Evolutionary conservation across 2,888 invertebrate species (phyloP), one percentile per base, ranked within the genome.

Genomic region (Eucera pruinosa): DNA sequence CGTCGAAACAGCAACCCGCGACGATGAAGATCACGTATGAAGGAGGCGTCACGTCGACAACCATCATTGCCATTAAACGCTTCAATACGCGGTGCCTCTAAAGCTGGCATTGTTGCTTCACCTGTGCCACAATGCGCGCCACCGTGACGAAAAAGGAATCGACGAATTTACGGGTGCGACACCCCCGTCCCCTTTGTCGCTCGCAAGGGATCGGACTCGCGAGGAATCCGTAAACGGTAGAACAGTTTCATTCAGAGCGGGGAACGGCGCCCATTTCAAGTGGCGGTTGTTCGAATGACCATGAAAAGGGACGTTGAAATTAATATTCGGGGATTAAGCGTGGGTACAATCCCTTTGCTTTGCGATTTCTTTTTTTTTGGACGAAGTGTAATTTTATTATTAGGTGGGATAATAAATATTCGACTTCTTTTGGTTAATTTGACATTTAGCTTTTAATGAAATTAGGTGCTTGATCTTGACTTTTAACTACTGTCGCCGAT

Each of bases 1-100:
- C 78, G 83, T 83, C 83, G 81, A 83, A 84, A 84, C 83, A 83
- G 81, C 83, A 78, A 81, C 83, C 77, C 81, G 76, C 71, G 71
- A 68, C 68, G 85, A 80, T 82, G 80, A 83, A 84, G 84, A 84
- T 84, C 83, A 57, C 64, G 68, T 69, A 76, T 75, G 85, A 83
- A 85, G 84, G 66, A 83, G 73, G 73, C 66, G 58, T 78, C 78
- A 72, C 67, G 76, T 79, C 83, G 74, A 70, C 85, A 79, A 71
- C 73, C 83, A 68, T 70, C 68, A 65, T 81, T 80, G 76, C 83
- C 74, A 84, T 85, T 84, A 84, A 85, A 83, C 74, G 85, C 64
- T 66, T 83, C 78, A 78, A 85, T 84, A 78, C 58, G 65, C 72
- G 69, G 75, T 74, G 75, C 71, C 55, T 78, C 74, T 61, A 58